phyloP scores from a whole-genome alignment of 2,113 vertebrate genomes.

The Caloenas nicobarica region DNA sequence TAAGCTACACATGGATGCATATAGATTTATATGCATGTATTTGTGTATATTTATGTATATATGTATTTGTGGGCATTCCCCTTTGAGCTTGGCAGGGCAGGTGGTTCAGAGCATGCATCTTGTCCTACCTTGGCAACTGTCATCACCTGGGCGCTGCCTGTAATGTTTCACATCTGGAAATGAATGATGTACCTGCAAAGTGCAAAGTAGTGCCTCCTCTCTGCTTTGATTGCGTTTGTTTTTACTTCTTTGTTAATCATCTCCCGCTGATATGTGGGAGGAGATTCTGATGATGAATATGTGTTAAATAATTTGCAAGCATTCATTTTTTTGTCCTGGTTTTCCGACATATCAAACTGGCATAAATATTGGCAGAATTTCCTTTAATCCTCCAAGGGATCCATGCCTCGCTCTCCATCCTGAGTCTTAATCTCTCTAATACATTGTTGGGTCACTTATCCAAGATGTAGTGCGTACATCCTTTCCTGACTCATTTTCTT shows the following conservation, averaged over 20 bases:
- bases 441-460: slow-evolving; percentile 36
- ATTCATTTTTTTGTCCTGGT: slow-evolving; percentile 26
- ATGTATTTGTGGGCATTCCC: not conserved
- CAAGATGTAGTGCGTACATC: not conserved
- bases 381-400: slow-evolving; percentile 36
- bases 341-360: slow-evolving; percentile 41
- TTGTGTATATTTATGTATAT: not conserved
- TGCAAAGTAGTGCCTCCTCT: not conserved
- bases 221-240: slow-evolving; percentile 32
- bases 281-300: slow-evolving; percentile 48
- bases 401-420: slow-evolving; percentile 16
- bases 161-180: not conserved
- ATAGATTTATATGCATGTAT: not conserved
- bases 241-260: slow-evolving; percentile 50
- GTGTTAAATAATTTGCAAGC: slow-evolving; percentile 61
- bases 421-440: slow-evolving; percentile 31
- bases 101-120: not conserved
- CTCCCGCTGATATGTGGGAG: slow-evolving; percentile 15
- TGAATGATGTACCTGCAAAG: not conserved
- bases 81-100: not conserved
- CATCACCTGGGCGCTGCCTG: not conserved
- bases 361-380: slow-evolving; percentile 66
- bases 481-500: not conserved
- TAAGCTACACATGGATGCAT: not conserved
- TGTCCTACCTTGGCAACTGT: not conserved